Evolutionary conservation across 1,140 invertebrate genomes (phyloP).

Genomic region (Myzus persicae): DNA sequence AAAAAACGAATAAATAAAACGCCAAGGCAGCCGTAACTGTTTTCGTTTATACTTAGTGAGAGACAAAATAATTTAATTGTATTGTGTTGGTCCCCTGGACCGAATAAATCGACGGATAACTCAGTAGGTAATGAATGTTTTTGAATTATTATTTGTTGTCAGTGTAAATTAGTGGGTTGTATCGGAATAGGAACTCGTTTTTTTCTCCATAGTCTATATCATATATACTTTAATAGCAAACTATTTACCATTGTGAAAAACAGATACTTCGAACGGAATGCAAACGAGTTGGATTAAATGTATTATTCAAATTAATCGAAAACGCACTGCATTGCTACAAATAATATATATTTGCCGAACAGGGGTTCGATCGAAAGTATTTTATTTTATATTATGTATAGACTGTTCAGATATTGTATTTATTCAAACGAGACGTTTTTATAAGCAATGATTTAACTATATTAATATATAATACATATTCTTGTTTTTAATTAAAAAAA

Average conservation of each 20-base stretch:
- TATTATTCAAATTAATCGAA: constrained; percentile 19
- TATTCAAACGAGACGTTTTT: neutral
- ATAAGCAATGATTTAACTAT: neutral
- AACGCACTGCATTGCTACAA: neutral
- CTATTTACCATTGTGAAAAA: neutral
- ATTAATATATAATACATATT: too few species aligned
- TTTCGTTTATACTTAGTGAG: constrained; percentile 43
- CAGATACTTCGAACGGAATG: neutral
- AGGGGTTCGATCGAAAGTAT: neutral
- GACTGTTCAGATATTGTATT: neutral
- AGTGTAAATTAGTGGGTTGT: neutral
- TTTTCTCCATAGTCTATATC: neutral
- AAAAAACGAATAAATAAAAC: constrained; percentile 22
- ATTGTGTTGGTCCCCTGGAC: constrained; percentile 36
- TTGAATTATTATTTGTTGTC: constrained; percentile 25
- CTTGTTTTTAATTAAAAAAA: neutral
- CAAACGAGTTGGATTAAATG: constrained; percentile 7
- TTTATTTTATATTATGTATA: neutral
- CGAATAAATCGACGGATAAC: constrained; percentile 47
- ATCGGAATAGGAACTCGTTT: neutral
- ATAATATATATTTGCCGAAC: neutral
- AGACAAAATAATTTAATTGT: constrained; percentile 41
- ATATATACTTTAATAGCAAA: neutral
- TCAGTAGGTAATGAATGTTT: constrained; percentile 31
- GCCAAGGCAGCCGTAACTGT: constrained; percentile 7